These are phyloP conservation scores for Pseudomyrmex pallidus DNA, from an alignment of 1,140 invertebrate genomes.

Conservation along the genomic window DNA sequence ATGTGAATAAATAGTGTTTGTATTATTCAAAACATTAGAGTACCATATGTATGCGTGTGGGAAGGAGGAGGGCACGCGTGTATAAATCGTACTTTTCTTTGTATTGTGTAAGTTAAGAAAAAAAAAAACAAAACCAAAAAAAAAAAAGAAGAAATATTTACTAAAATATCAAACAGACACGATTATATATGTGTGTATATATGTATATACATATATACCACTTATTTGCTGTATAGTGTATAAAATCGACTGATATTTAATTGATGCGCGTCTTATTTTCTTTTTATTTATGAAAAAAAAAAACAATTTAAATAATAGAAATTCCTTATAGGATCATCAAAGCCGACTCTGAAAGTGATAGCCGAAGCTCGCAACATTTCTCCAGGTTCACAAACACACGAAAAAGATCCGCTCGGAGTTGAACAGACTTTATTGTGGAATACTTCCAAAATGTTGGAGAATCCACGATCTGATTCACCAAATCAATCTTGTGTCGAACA, in stretches of 20 bases:
- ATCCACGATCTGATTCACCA: slow-evolving; percentile 20
- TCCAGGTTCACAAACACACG: slow-evolving; percentile 27
- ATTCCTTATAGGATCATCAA: slow-evolving; percentile 74
- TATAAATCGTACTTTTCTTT: slow-evolving; percentile 1
- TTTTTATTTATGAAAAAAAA: slow-evolving; percentile 8
- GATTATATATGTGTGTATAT: no score
- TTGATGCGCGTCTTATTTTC: no score
- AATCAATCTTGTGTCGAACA: slow-evolving; percentile 42
- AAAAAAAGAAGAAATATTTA: not conserved
- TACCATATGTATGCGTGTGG: not conserved
- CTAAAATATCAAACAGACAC: not conserved
- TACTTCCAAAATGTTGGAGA: slow-evolving; percentile 8
- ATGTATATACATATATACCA: no score
- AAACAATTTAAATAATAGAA: slow-evolving; percentile 58
- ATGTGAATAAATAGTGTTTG: not conserved
- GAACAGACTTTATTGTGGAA: slow-evolving; percentile 57
- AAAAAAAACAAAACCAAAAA: not conserved
- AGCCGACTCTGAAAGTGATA: slow-evolving; percentile 70
- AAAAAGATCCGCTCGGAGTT: slow-evolving; percentile 24
- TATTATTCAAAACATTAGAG: not conserved
- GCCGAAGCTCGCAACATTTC: slow-evolving; percentile 70
- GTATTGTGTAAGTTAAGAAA: slow-evolving; percentile 7
- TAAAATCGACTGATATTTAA: no score
- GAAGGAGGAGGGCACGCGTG: not conserved
- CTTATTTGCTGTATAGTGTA: no score